Evolutionary conservation across 2,113 vertebrate species (phyloP).

Genomic region (Ceratotherium simum): DNA sequence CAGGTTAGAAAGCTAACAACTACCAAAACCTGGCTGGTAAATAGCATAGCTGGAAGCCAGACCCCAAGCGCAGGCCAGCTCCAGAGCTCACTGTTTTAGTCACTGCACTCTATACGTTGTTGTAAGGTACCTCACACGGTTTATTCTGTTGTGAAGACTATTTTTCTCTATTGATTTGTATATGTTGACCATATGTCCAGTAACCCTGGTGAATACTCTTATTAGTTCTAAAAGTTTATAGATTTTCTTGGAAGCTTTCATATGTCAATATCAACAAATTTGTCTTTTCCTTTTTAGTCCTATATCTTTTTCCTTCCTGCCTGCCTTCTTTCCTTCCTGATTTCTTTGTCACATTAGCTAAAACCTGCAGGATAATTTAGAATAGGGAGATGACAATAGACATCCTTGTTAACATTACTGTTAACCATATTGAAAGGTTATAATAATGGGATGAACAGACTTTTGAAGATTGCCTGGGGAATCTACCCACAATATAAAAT

Average conservation of each 20-base stretch:
- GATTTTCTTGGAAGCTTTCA: not conserved
- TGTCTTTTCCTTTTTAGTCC: not conserved
- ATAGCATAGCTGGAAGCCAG: not conserved
- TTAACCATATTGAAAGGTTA: not conserved
- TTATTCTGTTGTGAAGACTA: not conserved
- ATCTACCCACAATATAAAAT: not conserved
- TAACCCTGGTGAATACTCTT: not conserved
- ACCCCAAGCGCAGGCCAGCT: too few species aligned
- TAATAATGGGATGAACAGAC: not conserved
- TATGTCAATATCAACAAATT: not conserved
- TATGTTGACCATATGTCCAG: not conserved
- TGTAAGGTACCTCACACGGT: not conserved
- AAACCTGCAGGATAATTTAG: not conserved
- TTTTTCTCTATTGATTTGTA: not conserved
- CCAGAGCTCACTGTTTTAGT: not conserved
- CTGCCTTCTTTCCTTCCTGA: not conserved
- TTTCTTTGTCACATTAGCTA: not conserved
- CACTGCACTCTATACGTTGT: not conserved
- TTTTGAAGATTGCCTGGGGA: not conserved
- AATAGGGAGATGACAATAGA: not conserved
- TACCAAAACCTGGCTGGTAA: not conserved
- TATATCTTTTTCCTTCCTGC: not conserved
- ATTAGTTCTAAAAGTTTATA: not conserved
- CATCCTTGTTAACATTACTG: not conserved
- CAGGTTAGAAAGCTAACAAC: not conserved